phyloP scores from a whole-genome alignment of 1,140 invertebrate species.

The Penaeus vannamei region DNA sequence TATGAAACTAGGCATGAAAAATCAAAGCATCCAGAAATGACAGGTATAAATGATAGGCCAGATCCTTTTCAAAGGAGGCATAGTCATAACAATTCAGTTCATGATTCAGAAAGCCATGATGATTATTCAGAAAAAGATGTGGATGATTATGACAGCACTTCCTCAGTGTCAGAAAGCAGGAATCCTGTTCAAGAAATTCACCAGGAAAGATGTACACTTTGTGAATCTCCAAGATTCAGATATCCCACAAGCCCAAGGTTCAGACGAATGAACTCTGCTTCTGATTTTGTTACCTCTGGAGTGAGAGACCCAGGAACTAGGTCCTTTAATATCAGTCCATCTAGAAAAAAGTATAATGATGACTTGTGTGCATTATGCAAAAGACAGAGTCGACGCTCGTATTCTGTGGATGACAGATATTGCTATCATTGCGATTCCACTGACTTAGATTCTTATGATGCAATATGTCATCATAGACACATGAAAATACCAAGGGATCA shows the following conservation, averaged over 20 bases:
- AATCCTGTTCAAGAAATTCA: not conserved
- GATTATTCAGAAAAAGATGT: not conserved
- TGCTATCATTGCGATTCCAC: not conserved
- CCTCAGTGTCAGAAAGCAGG: not conserved
- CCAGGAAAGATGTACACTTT: slow-evolving; percentile 37
- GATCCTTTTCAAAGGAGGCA: too few relatives aligned
- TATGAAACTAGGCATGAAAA: too few relatives aligned
- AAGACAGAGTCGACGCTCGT: not conserved
- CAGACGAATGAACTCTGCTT: not conserved
- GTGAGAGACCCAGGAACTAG: too few relatives aligned
- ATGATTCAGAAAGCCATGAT: too few relatives aligned
- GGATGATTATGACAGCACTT: slow-evolving; percentile 1
- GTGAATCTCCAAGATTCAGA: slow-evolving; percentile 1
- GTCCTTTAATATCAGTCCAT: not conserved
- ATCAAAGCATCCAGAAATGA: too few relatives aligned
- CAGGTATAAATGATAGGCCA: too few relatives aligned
- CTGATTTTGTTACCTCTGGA: too few relatives aligned
- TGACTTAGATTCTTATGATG: not conserved
- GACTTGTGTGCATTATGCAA: slow-evolving; percentile 16
- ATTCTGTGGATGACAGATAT: not conserved
- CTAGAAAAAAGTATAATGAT: not conserved
- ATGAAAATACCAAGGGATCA: not conserved
- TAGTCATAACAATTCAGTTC: too few relatives aligned
- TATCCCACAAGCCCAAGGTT: not conserved
- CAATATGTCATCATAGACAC: not conserved